phyloP scores from a whole-genome alignment of 2,797 vertebrate genomes.

The Coregonus suidteri region DNA sequence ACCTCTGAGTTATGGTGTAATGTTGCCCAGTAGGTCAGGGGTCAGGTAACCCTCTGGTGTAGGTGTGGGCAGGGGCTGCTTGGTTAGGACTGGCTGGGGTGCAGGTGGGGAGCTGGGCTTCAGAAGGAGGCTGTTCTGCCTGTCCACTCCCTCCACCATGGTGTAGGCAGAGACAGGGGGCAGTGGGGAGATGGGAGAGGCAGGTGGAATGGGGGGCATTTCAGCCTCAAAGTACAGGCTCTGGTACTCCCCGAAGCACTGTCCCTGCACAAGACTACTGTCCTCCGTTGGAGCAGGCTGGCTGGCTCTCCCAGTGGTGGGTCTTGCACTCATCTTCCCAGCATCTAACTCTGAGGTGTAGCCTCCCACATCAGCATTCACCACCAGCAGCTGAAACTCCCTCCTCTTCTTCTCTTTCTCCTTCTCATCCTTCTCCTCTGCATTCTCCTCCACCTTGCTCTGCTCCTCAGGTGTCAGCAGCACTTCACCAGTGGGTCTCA shows the following conservation, averaged over 20 bases:
- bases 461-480: conserved; percentile 87
- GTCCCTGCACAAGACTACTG: conserved; percentile 64
- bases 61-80: conserved; percentile 66
- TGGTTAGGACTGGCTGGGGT: conserved; percentile 71
- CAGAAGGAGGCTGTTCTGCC: conserved; percentile 86
- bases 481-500: conserved; percentile 86
- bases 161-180: conserved; percentile 85
- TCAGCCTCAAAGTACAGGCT: conserved; percentile 56
- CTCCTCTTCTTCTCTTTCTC: conserved; percentile 34
- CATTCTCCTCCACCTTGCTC: conserved; percentile 48
- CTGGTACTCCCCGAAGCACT: conserved; percentile 60
- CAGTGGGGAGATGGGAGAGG: conserved; percentile 47
- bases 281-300: conserved; percentile 56
- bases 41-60: conserved; percentile 85
- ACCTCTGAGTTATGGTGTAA: conserved; percentile 74
- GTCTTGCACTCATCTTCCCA: conserved; percentile 61
- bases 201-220: conserved; percentile 28
- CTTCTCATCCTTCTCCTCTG: background rate
- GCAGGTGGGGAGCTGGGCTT: conserved; percentile 70
- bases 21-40: conserved; percentile 88
- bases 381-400: conserved; percentile 39
- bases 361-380: conserved; percentile 53
- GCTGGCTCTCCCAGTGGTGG: conserved; percentile 32
- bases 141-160: conserved; percentile 85
- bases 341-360: conserved; percentile 84